Conservation (phyloP, 2,888 invertebrate species). For the Polydrusus tereticollis region DNA sequence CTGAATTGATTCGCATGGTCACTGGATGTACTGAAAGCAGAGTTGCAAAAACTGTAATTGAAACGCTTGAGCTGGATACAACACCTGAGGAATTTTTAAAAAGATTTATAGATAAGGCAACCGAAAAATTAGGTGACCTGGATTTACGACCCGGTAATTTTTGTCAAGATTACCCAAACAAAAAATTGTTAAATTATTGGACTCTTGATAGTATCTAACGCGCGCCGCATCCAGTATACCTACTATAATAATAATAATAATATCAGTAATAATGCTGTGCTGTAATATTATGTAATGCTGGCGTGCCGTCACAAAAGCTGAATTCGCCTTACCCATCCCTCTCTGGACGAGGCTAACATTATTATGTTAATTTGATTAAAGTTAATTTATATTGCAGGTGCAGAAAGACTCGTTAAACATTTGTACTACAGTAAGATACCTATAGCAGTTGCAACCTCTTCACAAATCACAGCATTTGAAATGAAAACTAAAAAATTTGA, state of each 20-base stretch:
- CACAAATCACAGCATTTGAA: slow-evolving; percentile 77
- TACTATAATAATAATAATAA: no score
- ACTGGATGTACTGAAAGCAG: slow-evolving; percentile 79
- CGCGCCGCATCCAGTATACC: no score
- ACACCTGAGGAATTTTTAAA: slow-evolving; percentile 75
- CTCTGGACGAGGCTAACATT: no score
- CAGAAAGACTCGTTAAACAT: slow-evolving; percentile 82
- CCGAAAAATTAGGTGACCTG: slow-evolving; percentile 72
- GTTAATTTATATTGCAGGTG: slow-evolving; percentile 74
- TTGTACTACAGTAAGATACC: slow-evolving; percentile 81
- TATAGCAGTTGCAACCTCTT: slow-evolving; percentile 90
- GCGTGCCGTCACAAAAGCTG: no score
- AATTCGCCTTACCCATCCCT: no score
- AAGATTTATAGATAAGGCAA: slow-evolving; percentile 69
- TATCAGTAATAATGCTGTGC: no score
- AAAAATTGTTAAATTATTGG: no score
- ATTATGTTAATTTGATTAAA: no score
- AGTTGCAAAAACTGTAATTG: slow-evolving; percentile 71
- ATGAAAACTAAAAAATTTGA: slow-evolving; percentile 76
- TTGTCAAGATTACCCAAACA: not conserved
- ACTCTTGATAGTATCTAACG: no score
- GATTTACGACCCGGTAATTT: slow-evolving; percentile 79
- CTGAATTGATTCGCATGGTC: slow-evolving; percentile 78
- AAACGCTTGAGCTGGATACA: slow-evolving; percentile 73
- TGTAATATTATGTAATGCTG: no score